Evolutionary conservation across 1,140 invertebrate species (phyloP).

Genomic region (Leptinotarsa undecemlineata): DNA sequence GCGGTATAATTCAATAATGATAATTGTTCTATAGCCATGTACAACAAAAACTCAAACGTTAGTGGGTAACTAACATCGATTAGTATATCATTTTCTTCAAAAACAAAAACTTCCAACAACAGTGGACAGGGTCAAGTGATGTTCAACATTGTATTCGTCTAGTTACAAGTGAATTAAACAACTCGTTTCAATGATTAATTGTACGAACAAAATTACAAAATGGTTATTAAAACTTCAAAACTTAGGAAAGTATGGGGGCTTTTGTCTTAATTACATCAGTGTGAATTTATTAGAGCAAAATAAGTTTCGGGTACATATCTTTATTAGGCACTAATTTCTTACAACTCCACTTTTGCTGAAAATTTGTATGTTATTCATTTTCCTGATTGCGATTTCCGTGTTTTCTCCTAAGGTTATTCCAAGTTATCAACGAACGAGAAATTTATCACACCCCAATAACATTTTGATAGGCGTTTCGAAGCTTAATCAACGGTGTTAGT

Average conservation of each 20-base stretch:
- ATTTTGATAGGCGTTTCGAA: no score
- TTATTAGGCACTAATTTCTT: conserved; percentile 19
- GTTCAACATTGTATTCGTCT: neutral
- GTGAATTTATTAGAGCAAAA: conserved; percentile 12
- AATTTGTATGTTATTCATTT: neutral
- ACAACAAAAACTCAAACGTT: no score
- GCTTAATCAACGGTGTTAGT: no score
- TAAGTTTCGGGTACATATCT: conserved; percentile 25
- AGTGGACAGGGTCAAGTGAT: no score
- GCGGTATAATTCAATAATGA: no score
- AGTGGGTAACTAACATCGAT: no score
- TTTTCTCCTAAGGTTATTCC: neutral
- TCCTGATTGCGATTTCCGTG: neutral
- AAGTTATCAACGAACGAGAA: no score
- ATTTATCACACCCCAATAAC: no score
- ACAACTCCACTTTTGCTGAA: neutral
- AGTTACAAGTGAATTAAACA: conserved; percentile 21
- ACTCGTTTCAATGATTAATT: conserved; percentile 15
- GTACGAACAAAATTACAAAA: conserved; percentile 20
- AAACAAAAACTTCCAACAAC: no score
- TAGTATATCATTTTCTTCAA: no score
- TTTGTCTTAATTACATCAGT: conserved; percentile 20
- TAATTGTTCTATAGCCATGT: no score
- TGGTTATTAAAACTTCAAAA: conserved; percentile 28
- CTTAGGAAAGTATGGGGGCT: conserved; percentile 5